phyloP scores from a whole-genome alignment of 1,140 invertebrate species.

The Contarinia nasturtii region DNA sequence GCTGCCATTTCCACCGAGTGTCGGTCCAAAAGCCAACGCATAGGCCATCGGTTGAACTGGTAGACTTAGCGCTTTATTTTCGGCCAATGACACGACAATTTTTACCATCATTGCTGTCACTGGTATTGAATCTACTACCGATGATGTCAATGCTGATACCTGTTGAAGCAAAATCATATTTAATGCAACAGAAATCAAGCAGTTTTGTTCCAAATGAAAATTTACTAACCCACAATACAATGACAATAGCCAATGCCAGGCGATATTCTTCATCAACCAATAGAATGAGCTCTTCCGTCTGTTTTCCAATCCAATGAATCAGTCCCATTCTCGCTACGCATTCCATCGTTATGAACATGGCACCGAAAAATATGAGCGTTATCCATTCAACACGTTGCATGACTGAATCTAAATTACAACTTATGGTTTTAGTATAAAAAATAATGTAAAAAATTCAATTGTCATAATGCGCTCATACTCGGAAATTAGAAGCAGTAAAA shows the following conservation, averaged over 20 bases:
- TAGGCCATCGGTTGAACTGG: constrained; percentile 55
- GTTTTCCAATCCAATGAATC: constrained; percentile 50
- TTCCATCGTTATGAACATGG: constrained; percentile 79
- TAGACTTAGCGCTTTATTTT: constrained; percentile 38
- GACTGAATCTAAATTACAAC: constrained; percentile 57
- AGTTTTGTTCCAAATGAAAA: background rate
- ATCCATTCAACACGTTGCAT: constrained; percentile 74
- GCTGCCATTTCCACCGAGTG: constrained; percentile 64
- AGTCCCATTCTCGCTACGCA: constrained; percentile 47
- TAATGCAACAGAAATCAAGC: too few species aligned
- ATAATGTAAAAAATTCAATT: too few species aligned
- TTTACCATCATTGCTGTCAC: constrained; percentile 67
- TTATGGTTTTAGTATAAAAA: background rate
- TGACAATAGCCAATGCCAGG: constrained; percentile 44
- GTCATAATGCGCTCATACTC: constrained; percentile 23
- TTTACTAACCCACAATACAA: constrained; percentile 44
- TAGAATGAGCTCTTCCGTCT: constrained; percentile 42
- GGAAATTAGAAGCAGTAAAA: constrained; percentile 53
- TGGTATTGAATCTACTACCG: constrained; percentile 68
- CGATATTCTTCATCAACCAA: constrained; percentile 37
- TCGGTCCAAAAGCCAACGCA: constrained; percentile 55
- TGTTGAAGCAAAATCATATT: constrained; percentile 12
- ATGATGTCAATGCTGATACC: constrained; percentile 49
- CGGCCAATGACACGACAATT: constrained; percentile 39
- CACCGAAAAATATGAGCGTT: constrained; percentile 73